phyloP scores from a whole-genome alignment of 2,113 vertebrate species.

The Talpa occidentalis region DNA sequence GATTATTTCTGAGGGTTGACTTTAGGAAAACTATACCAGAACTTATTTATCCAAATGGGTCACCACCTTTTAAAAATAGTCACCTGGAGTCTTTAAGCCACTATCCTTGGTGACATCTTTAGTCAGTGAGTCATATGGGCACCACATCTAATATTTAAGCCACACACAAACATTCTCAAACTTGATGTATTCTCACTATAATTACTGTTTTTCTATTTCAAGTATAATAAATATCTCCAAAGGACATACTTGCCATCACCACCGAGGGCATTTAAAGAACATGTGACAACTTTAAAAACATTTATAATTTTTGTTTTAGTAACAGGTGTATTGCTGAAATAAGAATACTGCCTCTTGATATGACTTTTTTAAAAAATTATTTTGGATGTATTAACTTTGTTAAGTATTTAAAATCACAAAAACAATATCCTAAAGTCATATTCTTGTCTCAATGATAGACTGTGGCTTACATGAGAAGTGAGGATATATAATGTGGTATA shows the following conservation, averaged over 20 bases:
- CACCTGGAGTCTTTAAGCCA: background rate
- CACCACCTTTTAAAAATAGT: slow-evolving; percentile 21
- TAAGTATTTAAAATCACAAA: slow-evolving; percentile 47
- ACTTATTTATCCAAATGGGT: slow-evolving; percentile 34
- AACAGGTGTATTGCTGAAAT: background rate
- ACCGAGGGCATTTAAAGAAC: slow-evolving; percentile 10
- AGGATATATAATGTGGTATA: background rate
- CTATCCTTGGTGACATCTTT: slow-evolving; percentile 32
- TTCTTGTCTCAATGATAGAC: background rate
- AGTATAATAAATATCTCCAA: slow-evolving; percentile 41
- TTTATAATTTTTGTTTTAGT: slow-evolving; percentile 1
- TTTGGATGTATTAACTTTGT: background rate
- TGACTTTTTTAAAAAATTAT: background rate
- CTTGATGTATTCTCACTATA: slow-evolving; percentile 34
- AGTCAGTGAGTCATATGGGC: background rate
- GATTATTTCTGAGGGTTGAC: background rate
- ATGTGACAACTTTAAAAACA: background rate
- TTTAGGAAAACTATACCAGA: slow-evolving; percentile 53
- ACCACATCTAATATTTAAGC: slow-evolving; percentile 37
- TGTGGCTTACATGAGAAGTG: background rate
- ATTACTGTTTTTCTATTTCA: slow-evolving; percentile 19
- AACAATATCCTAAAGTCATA: background rate
- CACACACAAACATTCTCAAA: background rate
- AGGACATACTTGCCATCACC: background rate
- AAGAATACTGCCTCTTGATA: background rate